These are phyloP conservation scores for Punctoribates punctum DNA, from an alignment of 2,888 invertebrate genomes.

Conservation along the genomic window DNA sequence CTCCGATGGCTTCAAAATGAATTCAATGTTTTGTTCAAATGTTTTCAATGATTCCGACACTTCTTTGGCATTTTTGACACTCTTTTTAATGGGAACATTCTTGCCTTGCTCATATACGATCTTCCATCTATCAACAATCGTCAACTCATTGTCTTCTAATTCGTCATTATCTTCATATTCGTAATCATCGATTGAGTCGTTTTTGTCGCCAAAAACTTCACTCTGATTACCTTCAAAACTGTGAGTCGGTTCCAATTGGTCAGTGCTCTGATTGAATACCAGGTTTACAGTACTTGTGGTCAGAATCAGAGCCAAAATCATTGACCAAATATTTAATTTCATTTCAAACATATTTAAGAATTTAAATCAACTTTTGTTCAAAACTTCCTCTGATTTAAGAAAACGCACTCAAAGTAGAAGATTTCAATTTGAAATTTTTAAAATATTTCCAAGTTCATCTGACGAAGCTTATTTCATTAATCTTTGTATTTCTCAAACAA, in stretches of 20 bases:
- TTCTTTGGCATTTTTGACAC: slow-evolving; percentile 7
- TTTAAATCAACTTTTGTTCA: too few relatives aligned
- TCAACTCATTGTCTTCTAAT: neutral
- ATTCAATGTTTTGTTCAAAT: neutral
- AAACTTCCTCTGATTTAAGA: too few relatives aligned
- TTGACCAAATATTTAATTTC: neutral
- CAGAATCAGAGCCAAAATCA: neutral
- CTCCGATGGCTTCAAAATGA: neutral
- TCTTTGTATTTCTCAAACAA: too few relatives aligned
- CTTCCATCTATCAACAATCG: neutral
- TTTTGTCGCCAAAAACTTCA: neutral
- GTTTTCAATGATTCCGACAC: neutral
- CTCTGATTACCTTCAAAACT: too few relatives aligned
- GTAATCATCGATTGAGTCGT: neutral
- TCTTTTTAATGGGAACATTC: neutral
- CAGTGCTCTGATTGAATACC: neutral
- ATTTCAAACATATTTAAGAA: neutral
- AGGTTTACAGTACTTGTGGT: neutral
- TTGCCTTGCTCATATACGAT: neutral
- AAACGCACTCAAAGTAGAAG: too few relatives aligned
- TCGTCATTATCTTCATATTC: neutral
- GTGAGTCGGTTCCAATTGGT: neutral
- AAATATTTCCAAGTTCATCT: too few relatives aligned
- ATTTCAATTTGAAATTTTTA: too few relatives aligned
- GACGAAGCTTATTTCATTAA: too few relatives aligned